These are phyloP conservation scores for Zoanthus gigantus DNA, from an alignment of 92 coral and sea anemone species.

Conservation along the genomic window DNA sequence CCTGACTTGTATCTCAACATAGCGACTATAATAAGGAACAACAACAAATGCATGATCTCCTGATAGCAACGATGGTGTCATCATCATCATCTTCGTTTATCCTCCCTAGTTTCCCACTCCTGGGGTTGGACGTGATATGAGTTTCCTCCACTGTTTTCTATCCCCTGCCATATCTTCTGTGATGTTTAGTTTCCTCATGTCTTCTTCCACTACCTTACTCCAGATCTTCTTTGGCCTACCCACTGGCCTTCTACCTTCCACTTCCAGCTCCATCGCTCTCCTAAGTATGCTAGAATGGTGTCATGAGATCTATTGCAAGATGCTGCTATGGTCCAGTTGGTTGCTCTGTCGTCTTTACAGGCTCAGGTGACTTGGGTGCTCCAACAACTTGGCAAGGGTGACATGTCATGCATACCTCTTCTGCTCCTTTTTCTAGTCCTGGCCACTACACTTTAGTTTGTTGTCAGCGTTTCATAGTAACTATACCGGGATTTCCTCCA, in stretches of 20 bases:
- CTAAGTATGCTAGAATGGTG: too few species aligned
- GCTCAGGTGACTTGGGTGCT: conserved; percentile 65
- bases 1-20: conserved; percentile 60
- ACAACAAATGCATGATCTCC: conserved; percentile 64
- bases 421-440: conserved; percentile 54
- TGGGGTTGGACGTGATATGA: too few species aligned
- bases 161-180: too few species aligned
- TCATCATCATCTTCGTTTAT: too few species aligned
- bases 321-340: conserved; percentile 70
- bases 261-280: too few species aligned
- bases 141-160: too few species aligned
- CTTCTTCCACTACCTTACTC: too few species aligned
- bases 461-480: conserved; percentile 56
- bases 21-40: conserved; percentile 77
- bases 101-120: too few species aligned
- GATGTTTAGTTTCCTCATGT: too few species aligned
- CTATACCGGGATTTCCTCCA: conserved; percentile 69
- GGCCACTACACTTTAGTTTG: conserved; percentile 75
- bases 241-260: too few species aligned
- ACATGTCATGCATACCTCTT: conserved; percentile 51
- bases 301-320: conserved; percentile 54
- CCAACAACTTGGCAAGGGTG: conserved; percentile 70
- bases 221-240: too few species aligned
- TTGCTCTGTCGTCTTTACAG: conserved; percentile 55
- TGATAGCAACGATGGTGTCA: conserved; percentile 49